phyloP scores from a whole-genome alignment of 2,888 invertebrate species.

The Sinelater perroti region DNA sequence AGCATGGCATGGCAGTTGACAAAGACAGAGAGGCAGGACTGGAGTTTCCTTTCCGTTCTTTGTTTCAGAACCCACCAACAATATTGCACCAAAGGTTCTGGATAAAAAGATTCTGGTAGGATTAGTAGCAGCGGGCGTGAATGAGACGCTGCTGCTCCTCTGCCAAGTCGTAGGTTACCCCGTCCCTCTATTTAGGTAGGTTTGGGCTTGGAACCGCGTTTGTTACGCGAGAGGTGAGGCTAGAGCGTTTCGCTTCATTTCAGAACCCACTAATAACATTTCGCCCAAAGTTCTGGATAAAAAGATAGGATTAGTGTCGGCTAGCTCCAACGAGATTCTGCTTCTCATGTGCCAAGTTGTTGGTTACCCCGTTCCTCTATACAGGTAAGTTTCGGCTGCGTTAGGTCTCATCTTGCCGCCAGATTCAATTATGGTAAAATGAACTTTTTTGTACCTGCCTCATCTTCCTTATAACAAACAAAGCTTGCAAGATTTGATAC shows the following conservation, averaged over 20 bases:
- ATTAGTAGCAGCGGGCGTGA: constrained; percentile 63
- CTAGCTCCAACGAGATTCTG: constrained; percentile 44
- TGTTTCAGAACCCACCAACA: constrained; percentile 73
- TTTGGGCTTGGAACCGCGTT: neutral
- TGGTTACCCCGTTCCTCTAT: constrained; percentile 73
- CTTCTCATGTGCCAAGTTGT: constrained; percentile 71
- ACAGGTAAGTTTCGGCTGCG: constrained; percentile 73
- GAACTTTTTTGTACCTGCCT: no score
- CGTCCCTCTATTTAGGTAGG: constrained; percentile 75
- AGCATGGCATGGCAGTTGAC: no score
- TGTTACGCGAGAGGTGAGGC: neutral
- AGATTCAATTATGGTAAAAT: no score
- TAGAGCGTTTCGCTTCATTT: constrained; percentile 43
- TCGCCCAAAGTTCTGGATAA: constrained; percentile 65
- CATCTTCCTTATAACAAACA: no score
- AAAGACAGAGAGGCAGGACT: no score
- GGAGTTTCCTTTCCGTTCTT: no score
- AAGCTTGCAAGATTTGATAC: constrained; percentile 9
- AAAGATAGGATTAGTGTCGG: constrained; percentile 63
- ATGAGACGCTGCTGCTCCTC: constrained; percentile 69
- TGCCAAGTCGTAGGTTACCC: constrained; percentile 77
- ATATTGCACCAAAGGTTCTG: constrained; percentile 67
- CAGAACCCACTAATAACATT: constrained; percentile 76
- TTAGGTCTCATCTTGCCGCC: no score
- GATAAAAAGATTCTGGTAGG: constrained; percentile 63